Evolutionary conservation across 2,113 vertebrate genomes (phyloP).

Genomic region (Apodemus speciosus): DNA sequence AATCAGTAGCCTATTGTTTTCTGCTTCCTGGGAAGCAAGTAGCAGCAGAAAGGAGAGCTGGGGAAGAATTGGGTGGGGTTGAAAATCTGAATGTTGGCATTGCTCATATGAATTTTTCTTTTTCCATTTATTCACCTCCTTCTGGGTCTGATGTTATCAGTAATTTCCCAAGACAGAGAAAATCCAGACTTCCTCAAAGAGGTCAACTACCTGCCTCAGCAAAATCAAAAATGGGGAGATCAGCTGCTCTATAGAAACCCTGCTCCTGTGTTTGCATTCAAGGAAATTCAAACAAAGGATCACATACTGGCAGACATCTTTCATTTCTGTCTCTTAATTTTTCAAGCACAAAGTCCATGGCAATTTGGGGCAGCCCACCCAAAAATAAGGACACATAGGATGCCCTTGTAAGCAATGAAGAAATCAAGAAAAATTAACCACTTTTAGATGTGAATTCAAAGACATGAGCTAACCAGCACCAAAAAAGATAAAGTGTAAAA

Average conservation of each 20-base stretch:
- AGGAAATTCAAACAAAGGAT: constrained; percentile 59
- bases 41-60: constrained; percentile 58
- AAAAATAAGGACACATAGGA: constrained; percentile 48
- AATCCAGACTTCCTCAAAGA: constrained; percentile 67
- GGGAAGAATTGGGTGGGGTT: constrained; percentile 51
- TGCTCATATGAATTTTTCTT: constrained; percentile 65
- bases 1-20: constrained; percentile 72
- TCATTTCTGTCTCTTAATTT: constrained; percentile 20
- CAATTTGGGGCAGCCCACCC: neutral
- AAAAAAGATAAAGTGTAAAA: neutral
- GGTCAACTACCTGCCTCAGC: constrained; percentile 68
- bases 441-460: constrained; percentile 47
- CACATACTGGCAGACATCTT: constrained; percentile 29
- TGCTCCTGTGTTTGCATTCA: constrained; percentile 52
- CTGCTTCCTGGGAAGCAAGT: constrained; percentile 69
- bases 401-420: neutral
- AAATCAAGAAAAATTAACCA: constrained; percentile 45
- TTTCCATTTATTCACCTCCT: constrained; percentile 59
- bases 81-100: constrained; percentile 71
- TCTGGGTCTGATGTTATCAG: constrained; percentile 69
- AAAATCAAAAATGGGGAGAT: constrained; percentile 59
- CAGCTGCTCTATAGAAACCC: constrained; percentile 50
- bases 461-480: neutral
- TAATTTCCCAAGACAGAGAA: constrained; percentile 67
- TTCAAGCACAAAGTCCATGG: constrained; percentile 11